These are phyloP conservation scores for Cremastinae sp. DNA, from an alignment of 2,888 invertebrate species.

Conservation along the genomic window DNA sequence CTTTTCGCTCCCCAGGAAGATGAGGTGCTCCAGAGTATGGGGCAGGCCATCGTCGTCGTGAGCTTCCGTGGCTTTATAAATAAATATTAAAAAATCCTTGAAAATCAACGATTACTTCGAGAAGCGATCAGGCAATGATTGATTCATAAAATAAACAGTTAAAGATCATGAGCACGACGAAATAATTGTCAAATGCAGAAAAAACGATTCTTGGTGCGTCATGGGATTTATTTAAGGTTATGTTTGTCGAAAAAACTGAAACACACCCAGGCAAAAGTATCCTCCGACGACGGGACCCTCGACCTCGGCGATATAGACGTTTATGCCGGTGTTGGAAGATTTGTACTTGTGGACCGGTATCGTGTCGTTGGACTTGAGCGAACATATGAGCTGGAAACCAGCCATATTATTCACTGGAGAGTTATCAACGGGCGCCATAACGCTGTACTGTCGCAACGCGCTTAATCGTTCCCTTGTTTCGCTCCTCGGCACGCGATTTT, in stretches of 20 bases:
- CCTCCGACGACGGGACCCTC: slow-evolving; percentile 96
- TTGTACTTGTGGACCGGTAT: slow-evolving; percentile 91
- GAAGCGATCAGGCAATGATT: no score
- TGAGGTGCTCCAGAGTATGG: slow-evolving; percentile 94
- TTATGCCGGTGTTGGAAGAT: slow-evolving; percentile 89
- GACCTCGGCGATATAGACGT: slow-evolving; percentile 91
- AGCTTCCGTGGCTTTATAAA: slow-evolving; percentile 90
- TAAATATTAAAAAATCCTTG: background rate
- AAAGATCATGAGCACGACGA: no score
- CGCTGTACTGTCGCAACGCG: slow-evolving; percentile 8
- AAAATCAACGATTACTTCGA: background rate
- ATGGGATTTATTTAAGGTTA: slow-evolving; percentile 48
- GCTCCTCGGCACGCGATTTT: background rate
- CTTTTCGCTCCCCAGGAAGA: slow-evolving; percentile 94
- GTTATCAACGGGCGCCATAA: slow-evolving; percentile 78
- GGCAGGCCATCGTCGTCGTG: slow-evolving; percentile 95
- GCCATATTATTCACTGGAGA: slow-evolving; percentile 78
- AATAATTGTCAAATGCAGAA: slow-evolving; percentile 6
- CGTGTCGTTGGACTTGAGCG: slow-evolving; percentile 86
- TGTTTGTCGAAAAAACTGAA: slow-evolving; percentile 10
- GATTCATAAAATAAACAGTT: no score
- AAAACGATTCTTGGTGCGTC: background rate
- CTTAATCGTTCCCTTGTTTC: background rate
- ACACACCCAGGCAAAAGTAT: slow-evolving; percentile 91
- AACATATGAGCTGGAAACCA: slow-evolving; percentile 83